Evolutionary conservation across 2,888 invertebrate species (phyloP).

Genomic region (Hetaerina titia): DNA sequence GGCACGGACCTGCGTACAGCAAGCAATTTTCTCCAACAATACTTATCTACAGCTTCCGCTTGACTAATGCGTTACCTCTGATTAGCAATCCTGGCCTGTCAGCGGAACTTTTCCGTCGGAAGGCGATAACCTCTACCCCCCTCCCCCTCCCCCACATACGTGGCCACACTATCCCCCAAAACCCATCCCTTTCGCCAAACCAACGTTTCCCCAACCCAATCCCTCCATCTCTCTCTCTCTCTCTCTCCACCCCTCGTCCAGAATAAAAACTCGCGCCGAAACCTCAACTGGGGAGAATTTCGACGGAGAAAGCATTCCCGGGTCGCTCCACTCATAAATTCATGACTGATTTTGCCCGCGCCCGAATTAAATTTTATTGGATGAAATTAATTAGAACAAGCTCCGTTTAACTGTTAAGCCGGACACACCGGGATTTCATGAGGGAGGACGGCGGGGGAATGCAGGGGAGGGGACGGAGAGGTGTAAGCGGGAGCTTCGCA

Average conservation of each 20-base stretch:
- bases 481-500: background rate
- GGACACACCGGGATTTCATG: background rate
- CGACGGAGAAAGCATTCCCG: background rate
- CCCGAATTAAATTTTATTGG: background rate
- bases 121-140: background rate
- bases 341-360: background rate
- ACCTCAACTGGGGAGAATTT: background rate
- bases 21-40: background rate
- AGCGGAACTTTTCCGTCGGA: background rate
- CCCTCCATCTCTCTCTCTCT: too few species aligned
- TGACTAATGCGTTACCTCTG: background rate
- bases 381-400: background rate
- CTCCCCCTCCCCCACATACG: background rate
- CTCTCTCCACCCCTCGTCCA: too few species aligned
- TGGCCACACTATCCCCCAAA: background rate
- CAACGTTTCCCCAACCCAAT: too few species aligned
- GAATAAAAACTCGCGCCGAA: background rate
- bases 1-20: background rate
- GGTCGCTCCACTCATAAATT: background rate
- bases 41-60: background rate
- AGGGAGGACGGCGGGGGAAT: background rate
- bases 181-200: too few species aligned
- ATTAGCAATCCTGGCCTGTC: background rate
- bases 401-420: background rate
- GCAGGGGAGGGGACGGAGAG: background rate